Evolutionary conservation across 2,797 vertebrate species (phyloP), one percentile per base, ranked within the genome.

Genomic region (Salarias fasciatus): DNA sequence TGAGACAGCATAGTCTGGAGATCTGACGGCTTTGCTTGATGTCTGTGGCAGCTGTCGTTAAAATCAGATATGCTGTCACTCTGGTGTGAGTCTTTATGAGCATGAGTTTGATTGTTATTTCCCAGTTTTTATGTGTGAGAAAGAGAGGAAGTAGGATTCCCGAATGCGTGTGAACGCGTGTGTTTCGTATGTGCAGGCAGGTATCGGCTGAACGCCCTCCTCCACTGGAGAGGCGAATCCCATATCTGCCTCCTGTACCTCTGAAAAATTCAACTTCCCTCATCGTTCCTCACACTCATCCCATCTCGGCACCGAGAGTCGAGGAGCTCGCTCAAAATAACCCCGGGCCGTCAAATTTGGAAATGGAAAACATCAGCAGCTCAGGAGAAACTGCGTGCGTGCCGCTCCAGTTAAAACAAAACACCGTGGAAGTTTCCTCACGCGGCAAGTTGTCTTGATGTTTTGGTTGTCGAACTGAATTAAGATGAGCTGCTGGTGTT

Each of bases 41-140:
- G 56, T 76, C 53, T 8, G 31, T 59, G 69, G 64, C 64, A 76
- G 72, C 69, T 67, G 72, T 54, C 75, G 77, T 69, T 80, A 48
- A 62, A 72, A 59, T 49, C 35, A 56, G 64, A 67, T 71, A 42
- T 58, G 63, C 41, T 38, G 53, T 74, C 66, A 67, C 33, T 79
- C 53, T 1, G 2, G 50, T 75, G 14, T 33, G 45, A 69, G 36
- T 35, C 33, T 65, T 72, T 71, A 36, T 61, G 38, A 65, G 55
- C 13, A 43, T 54, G 33, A 52, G 78, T 64, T 59, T 42, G 4
- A 30, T 69, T 72, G 40, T 72, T 28, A 41, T 12, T 65, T 53
- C 77, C 29, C 55, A 10, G 1, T 10, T 33, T 38, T 35, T 53
- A 44, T 36, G 45, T 44, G 48, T 51, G 36, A 24, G 33, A 36